These are phyloP conservation scores for Ptycholaimellus sp. DNA, from an alignment of 2,888 invertebrate genomes.

Conservation along the genomic window DNA sequence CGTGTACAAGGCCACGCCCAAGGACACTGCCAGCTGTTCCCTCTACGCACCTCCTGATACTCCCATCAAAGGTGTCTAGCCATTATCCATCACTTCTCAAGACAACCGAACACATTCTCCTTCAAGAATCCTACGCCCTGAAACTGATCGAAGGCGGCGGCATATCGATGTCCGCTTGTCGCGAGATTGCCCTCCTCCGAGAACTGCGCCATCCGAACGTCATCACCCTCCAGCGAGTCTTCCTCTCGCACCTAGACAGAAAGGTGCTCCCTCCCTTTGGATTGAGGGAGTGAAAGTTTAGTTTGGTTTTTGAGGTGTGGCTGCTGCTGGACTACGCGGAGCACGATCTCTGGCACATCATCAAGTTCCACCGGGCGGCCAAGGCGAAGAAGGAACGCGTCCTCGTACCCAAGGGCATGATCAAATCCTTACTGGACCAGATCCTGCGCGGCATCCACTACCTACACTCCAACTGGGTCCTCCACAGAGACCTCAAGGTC, in stretches of 20 bases:
- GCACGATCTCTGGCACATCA: slow-evolving; percentile 98
- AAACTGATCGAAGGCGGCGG: slow-evolving; percentile 98
- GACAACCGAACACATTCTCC: slow-evolving; percentile 3
- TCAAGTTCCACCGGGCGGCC: slow-evolving; percentile 88
- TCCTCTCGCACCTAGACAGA: slow-evolving; percentile 58
- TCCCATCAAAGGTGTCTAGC: no score
- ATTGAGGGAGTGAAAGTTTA: slow-evolving; percentile 1
- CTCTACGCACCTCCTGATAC: no score
- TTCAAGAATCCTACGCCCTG: slow-evolving; percentile 45
- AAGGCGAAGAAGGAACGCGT: slow-evolving; percentile 53
- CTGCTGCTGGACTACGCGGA: slow-evolving; percentile 91
- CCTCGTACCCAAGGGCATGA: slow-evolving; percentile 39
- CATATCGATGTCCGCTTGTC: slow-evolving; percentile 90
- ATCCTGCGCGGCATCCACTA: slow-evolving; percentile 96
- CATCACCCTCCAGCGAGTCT: slow-evolving; percentile 78
- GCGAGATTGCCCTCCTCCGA: slow-evolving; percentile 72
- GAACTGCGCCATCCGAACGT: slow-evolving; percentile 79
- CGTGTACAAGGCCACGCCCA: slow-evolving; percentile 83
- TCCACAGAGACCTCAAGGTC: slow-evolving; percentile 58
- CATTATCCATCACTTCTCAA: no score
- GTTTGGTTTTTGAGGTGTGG: slow-evolving; percentile 40
- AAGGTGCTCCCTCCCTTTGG: slow-evolving; percentile 11
- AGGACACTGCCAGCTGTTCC: no score
- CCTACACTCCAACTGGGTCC: slow-evolving; percentile 92
- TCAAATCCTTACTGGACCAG: slow-evolving; percentile 85